These are phyloP conservation scores for Acrobasis suavella DNA, from an alignment of 2,888 invertebrate genomes.

Conservation along the genomic window DNA sequence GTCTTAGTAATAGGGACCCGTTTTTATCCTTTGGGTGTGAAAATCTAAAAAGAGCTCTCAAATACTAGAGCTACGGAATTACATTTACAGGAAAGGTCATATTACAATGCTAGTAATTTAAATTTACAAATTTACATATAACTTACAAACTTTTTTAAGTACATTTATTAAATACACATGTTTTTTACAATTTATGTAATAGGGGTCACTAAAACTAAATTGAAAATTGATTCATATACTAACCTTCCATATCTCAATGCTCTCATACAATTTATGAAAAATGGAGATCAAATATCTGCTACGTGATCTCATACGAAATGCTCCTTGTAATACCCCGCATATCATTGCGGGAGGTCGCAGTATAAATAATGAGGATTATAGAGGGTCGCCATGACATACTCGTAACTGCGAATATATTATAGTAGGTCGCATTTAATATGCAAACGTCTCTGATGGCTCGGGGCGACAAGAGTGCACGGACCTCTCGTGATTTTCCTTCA, in stretches of 20 bases:
- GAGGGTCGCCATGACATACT: constrained; percentile 7
- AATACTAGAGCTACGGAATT: too few relatives aligned
- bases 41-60: too few relatives aligned
- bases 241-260: background rate
- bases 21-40: too few relatives aligned
- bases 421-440: constrained; percentile 14
- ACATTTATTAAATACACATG: too few relatives aligned
- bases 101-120: too few relatives aligned
- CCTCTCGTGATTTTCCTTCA: background rate
- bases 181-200: background rate
- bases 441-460: constrained; percentile 11
- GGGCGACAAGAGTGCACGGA: background rate
- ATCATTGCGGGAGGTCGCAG: constrained; percentile 16
- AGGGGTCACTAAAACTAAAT: background rate
- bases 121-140: background rate
- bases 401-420: constrained; percentile 20
- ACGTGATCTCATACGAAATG: constrained; percentile 5
- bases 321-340: constrained; percentile 11
- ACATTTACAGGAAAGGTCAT: too few relatives aligned
- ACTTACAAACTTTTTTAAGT: too few relatives aligned
- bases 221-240: background rate
- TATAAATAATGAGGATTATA: constrained; percentile 22
- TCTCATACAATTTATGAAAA: constrained; percentile 4
- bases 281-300: constrained; percentile 5
- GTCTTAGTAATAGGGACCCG: too few relatives aligned